Evolutionary conservation across 2,797 vertebrate species (phyloP), one percentile per base, ranked within the genome.

Genomic region (Sebastes alutus): DNA sequence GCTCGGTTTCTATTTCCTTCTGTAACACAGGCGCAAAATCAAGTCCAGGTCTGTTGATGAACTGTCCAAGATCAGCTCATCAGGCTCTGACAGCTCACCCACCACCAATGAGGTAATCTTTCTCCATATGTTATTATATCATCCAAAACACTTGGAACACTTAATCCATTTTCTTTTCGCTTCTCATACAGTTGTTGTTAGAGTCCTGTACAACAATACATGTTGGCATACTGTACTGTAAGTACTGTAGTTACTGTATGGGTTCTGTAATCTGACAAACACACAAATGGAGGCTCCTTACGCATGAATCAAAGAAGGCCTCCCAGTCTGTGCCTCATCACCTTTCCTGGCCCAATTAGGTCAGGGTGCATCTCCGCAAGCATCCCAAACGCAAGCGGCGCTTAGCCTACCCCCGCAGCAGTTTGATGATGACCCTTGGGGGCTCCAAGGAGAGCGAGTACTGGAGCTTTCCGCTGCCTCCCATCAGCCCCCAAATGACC

Each of bases 11-110:
- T 69, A 6, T 77, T 9, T 77, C 18, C 22, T 16, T 67, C 6
- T 83, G 20, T 16, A 55, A 78, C 73, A 2, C 93, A 96, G 95
- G 62, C n/a, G 3, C 20, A 89, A 84, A 85, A 90, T 73, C 16
- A 93, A 93, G 86, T 95, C 96, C 49, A 89, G 94, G 74, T 98
- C 98, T 2, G 87, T 94, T 18, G 95, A 96, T 25, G 96, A 98
- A 22, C 74, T 98, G 70, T 94, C 94, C 55, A 91, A 58, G 20
- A 69, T 95, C 14, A 93, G 89, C 79, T 95, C 94, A 1, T 93
- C 95, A 9, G 90, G 93, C 11, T 92, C 94, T 4, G 92, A 96
- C 12, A 93, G 87, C 82, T 96, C 96, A 0, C 89, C 93, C 0
- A 95, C 94, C 27, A 85, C 91, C 30, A 81, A 78, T 0, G 91